A percentile compares a stretch with the other conserved stretches of the same genome.
These are phyloP conservation scores for Cavia porcellus DNA, from an alignment of 2,113 vertebrate genomes.

Conservation along the genomic window DNA sequence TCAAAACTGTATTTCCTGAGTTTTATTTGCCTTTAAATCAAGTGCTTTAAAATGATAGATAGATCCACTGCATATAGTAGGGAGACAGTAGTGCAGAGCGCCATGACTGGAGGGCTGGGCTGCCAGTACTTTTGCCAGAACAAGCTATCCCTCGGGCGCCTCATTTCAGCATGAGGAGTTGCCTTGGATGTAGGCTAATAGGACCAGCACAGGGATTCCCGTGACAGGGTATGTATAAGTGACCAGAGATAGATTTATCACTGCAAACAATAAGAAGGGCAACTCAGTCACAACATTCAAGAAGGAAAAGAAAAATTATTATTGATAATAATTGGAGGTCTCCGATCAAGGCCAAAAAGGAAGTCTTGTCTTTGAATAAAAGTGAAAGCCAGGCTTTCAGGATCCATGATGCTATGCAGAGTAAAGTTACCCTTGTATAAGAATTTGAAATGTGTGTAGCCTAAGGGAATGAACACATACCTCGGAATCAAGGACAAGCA, in stretches of 20 bases:
- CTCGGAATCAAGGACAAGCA: slow-evolving; percentile 46
- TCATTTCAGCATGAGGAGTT: slow-evolving; percentile 62
- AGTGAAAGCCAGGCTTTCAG: slow-evolving; percentile 34
- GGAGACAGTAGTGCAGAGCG: neutral
- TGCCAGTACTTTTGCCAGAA: slow-evolving; percentile 35
- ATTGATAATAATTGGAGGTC: slow-evolving; percentile 50
- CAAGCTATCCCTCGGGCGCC: slow-evolving; percentile 62
- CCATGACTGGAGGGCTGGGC: neutral
- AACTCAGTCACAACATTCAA: slow-evolving; percentile 66
- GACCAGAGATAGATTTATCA: slow-evolving; percentile 81
- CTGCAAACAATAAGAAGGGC: slow-evolving; percentile 82
- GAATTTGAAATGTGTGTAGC: slow-evolving; percentile 64
- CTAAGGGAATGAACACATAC: slow-evolving; percentile 40
- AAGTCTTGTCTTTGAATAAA: neutral
- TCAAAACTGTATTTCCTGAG: neutral
- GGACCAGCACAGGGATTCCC: slow-evolving; percentile 67
- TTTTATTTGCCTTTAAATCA: neutral
- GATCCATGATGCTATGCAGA: neutral
- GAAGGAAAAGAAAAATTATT: slow-evolving; percentile 80
- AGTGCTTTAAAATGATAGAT: slow-evolving; percentile 9
- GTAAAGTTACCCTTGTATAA: slow-evolving; percentile 27
- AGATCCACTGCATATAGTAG: neutral
- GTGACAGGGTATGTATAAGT: slow-evolving; percentile 74
- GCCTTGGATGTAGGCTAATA: slow-evolving; percentile 73
- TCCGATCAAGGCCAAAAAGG: slow-evolving; percentile 18